phyloP scores from a whole-genome alignment of 1,140 invertebrate genomes.

The Olivierus martensii region DNA sequence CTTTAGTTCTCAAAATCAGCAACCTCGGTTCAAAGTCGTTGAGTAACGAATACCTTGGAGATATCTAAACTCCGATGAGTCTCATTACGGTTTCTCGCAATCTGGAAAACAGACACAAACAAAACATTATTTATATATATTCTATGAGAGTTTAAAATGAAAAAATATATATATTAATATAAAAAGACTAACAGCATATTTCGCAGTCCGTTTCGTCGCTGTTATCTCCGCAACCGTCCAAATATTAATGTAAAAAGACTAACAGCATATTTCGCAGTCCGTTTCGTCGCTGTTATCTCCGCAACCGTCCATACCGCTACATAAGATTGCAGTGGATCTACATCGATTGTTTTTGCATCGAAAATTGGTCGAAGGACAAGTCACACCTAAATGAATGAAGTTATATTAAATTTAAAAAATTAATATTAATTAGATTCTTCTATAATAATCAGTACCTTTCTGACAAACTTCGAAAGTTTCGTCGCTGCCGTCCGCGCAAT shows the following conservation, averaged over 20 bases:
- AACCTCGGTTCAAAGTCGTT: too few relatives aligned
- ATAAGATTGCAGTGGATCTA: constrained; percentile 67
- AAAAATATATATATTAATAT: too few relatives aligned
- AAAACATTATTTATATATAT: too few relatives aligned
- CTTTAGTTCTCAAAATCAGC: too few relatives aligned
- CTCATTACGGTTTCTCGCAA: too few relatives aligned
- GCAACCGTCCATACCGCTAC: constrained; percentile 74
- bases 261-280: constrained; percentile 67
- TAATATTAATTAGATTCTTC: not conserved
- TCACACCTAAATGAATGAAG: constrained; percentile 3
- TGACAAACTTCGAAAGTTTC: constrained; percentile 57
- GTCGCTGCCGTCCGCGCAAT: constrained; percentile 70
- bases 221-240: constrained; percentile 78
- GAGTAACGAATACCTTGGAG: too few relatives aligned
- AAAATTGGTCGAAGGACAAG: constrained; percentile 41
- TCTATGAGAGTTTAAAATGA: too few relatives aligned
- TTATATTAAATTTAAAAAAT: not conserved
- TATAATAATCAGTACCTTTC: too few relatives aligned
- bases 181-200: constrained; percentile 72
- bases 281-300: constrained; percentile 77
- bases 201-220: constrained; percentile 67
- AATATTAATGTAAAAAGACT: too few relatives aligned
- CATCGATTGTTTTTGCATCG: constrained; percentile 72
- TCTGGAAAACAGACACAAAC: too few relatives aligned
- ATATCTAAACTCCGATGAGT: too few relatives aligned